Percentiles rank a stretch among this genome's conserved stretches.
Conservation (phyloP, 30 jellyfish, hydroid and myxozoan genomes). For the Pseudorhiza aurosa region DNA sequence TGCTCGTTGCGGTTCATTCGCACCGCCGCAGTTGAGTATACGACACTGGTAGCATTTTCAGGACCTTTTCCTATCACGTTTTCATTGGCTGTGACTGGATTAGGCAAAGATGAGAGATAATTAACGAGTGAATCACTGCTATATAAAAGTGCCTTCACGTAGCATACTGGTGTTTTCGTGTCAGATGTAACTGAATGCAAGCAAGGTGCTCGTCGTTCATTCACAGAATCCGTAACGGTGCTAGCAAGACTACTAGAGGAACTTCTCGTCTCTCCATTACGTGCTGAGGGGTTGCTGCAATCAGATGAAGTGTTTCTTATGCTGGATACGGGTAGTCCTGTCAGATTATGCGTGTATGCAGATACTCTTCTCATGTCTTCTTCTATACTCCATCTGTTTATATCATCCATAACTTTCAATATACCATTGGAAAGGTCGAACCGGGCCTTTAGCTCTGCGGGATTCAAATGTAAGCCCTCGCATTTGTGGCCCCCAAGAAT, state of each 20-base stretch:
- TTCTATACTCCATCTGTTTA: constrained; percentile 30
- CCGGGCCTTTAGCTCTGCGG: background rate
- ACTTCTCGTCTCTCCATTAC: background rate
- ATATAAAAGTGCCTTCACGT: too few relatives aligned
- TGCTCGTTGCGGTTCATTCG: background rate
- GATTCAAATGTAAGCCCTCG: background rate
- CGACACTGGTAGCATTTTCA: background rate
- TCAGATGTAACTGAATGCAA: too few relatives aligned
- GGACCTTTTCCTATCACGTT: background rate
- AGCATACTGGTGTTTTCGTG: too few relatives aligned
- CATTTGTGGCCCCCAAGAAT: background rate
- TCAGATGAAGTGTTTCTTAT: background rate
- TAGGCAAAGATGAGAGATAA: background rate
- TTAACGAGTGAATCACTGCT: background rate
- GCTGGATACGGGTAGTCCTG: background rate
- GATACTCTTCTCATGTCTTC: constrained; percentile 38
- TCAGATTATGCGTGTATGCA: background rate
- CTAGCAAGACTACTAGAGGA: too few relatives aligned
- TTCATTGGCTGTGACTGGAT: background rate
- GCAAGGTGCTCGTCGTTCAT: too few relatives aligned
- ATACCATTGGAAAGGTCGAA: constrained; percentile 29
- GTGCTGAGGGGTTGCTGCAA: background rate
- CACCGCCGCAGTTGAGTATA: constrained; percentile 15
- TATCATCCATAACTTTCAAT: constrained; percentile 19
- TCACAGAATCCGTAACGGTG: too few relatives aligned